These are phyloP conservation scores for Tychaedon coryphoeus DNA, from an alignment of 2,113 vertebrate species.

Conservation along the genomic window DNA sequence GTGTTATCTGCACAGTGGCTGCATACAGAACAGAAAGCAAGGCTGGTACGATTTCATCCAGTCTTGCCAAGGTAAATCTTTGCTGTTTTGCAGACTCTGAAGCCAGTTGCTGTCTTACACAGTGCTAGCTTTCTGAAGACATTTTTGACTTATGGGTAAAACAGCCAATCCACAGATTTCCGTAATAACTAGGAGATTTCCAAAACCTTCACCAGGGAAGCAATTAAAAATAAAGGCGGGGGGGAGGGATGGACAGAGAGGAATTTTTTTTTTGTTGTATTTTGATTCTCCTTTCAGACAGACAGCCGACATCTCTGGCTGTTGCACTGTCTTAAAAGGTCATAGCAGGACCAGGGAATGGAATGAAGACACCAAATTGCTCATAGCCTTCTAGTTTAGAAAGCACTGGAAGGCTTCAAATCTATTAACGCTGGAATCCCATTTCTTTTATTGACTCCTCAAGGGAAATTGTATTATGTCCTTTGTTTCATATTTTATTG, in stretches of 20 bases:
- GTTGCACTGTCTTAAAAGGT: not conserved
- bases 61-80: not conserved
- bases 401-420: not conserved
- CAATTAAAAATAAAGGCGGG: not conserved
- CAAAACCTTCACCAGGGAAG: not conserved
- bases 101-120: not conserved
- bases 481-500: not conserved
- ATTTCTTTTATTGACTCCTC: not conserved
- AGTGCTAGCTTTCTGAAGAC: not conserved
- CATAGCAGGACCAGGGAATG: not conserved
- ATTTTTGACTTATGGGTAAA: not conserved
- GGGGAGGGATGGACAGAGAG: accelerated
- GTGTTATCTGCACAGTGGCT: not conserved
- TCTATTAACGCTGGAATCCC: not conserved
- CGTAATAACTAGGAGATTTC: not conserved
- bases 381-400: not conserved
- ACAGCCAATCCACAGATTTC: not conserved
- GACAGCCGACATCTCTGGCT: not conserved
- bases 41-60: not conserved
- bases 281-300: not conserved
- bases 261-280: not conserved
- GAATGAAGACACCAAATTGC: not conserved
- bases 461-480: not conserved
- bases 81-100: not conserved
- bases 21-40: not conserved